Base-by-base conservation (phyloP, 1,140 invertebrate genomes). In the Rhizoglyphus robini region DNA sequence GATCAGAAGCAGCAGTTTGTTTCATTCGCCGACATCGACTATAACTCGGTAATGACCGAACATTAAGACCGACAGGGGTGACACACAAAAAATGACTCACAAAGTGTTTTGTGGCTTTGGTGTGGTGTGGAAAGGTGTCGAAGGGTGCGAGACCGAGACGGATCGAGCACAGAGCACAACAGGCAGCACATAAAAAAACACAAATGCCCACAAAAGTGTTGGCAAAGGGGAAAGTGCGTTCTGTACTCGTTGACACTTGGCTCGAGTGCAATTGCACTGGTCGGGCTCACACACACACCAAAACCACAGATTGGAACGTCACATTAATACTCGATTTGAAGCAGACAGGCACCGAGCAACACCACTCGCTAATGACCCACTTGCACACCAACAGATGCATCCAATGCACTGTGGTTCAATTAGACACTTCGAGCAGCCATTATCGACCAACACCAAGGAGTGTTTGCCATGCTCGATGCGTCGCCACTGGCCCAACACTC, bases 191-290 rank as follows among this genome's bases (percentile, higher is more conserved):
- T 54, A 20, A 54, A 8, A 20, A 54, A 54, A 8, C 51, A 20
- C 8, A 20, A 54, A 54, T 11, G 51, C 8, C 5, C 8, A 32
- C 8, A 54, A 54, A 54, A 11, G 51, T 54, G 20, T 54, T 54
- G 51, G n/a, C n/a, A n/a, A n/a, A n/a, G n/a, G n/a, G n/a, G n/a
- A n/a, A n/a, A n/a, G n/a, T n/a, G n/a, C n/a, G n/a, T n/a, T n/a
- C n/a, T n/a, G n/a, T n/a, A n/a, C n/a, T n/a, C n/a, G n/a, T 25
- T 54, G 51, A 54, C 51, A 54, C 20, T 54, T 54, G 51, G 51
- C 20, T 54, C 23, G 23, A 23, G 51, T 32, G 31, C n/a, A n/a
- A n/a, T n/a, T n/a, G n/a, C n/a, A n/a, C n/a, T n/a, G n/a, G n/a
- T n/a, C n/a, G n/a, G n/a, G n/a, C n/a, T n/a, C n/a, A n/a, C n/a